Conservation (phyloP, 2,797 vertebrate species). For the Cyclopterus lumpus region DNA sequence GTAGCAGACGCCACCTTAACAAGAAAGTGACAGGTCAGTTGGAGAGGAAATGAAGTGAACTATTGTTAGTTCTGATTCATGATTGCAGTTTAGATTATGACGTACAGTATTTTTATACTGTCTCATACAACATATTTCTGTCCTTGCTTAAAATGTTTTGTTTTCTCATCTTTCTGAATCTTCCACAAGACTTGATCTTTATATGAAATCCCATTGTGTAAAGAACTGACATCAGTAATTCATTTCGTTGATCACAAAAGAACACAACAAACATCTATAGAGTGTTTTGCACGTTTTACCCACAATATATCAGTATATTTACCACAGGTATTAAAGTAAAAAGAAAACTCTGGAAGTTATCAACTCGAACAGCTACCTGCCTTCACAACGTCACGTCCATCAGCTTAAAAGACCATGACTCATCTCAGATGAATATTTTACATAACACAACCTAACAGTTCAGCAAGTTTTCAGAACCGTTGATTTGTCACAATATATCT, state of each 20-base stretch:
- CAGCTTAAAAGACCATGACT: not conserved
- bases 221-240: not conserved
- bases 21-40: conserved; percentile 95
- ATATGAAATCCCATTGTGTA: not conserved
- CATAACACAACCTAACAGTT: not conserved
- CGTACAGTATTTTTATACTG: not conserved
- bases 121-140: not conserved
- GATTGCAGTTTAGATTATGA: not conserved
- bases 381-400: not conserved
- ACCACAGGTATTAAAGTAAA: not conserved
- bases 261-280: not conserved
- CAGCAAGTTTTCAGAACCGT: not conserved
- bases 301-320: not conserved
- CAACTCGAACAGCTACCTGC: not conserved
- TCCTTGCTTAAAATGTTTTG: not conserved
- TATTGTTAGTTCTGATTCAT: not conserved
- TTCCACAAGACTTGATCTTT: not conserved
- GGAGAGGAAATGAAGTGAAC: conserved; percentile 2
- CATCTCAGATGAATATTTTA: not conserved
- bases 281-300: not conserved
- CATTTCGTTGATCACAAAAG: not conserved
- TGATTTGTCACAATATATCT: conserved; percentile 17
- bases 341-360: not conserved
- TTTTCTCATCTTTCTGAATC: not conserved
- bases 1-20: conserved; percentile 94